Percentiles rank a stretch among this genome's conserved stretches.
Conservation (phyloP, 2,888 invertebrate species). For the Rhogogaster chlorosoma region DNA sequence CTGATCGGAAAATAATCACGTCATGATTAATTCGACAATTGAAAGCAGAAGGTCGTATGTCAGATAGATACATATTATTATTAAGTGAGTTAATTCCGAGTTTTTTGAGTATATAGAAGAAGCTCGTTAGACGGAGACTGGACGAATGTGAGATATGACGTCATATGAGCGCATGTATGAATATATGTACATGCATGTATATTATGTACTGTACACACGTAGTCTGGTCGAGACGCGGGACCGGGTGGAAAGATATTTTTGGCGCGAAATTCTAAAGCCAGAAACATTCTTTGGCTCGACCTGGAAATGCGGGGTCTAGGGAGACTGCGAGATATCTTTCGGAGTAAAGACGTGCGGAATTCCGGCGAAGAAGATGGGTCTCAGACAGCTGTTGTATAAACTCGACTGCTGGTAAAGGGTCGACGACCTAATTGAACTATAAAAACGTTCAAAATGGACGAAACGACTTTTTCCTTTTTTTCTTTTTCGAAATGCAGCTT, state of each 20-base stretch:
- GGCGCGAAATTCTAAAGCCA: slow-evolving; percentile 48
- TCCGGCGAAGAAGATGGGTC: slow-evolving; percentile 10
- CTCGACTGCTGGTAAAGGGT: not conserved
- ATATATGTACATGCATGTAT: not conserved
- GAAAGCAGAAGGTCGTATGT: no score
- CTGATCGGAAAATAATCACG: no score
- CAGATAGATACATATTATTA: no score
- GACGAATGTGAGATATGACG: not conserved
- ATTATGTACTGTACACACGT: not conserved
- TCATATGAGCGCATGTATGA: not conserved
- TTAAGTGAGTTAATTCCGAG: not conserved
- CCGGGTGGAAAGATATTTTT: slow-evolving; percentile 20
- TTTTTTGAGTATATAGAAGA: not conserved
- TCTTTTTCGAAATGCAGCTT: not conserved
- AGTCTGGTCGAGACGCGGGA: not conserved
- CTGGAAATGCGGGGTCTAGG: not conserved
- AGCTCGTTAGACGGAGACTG: not conserved
- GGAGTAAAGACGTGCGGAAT: slow-evolving; percentile 12
- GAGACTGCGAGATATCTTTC: not conserved
- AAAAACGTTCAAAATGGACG: not conserved
- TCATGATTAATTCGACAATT: no score
- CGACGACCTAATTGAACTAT: slow-evolving; percentile 4
- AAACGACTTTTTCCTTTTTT: not conserved
- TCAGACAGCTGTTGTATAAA: not conserved
- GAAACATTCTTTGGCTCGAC: slow-evolving; percentile 42